phyloP scores from a whole-genome alignment of 2,113 vertebrate species.

The Alouatta palliata region DNA sequence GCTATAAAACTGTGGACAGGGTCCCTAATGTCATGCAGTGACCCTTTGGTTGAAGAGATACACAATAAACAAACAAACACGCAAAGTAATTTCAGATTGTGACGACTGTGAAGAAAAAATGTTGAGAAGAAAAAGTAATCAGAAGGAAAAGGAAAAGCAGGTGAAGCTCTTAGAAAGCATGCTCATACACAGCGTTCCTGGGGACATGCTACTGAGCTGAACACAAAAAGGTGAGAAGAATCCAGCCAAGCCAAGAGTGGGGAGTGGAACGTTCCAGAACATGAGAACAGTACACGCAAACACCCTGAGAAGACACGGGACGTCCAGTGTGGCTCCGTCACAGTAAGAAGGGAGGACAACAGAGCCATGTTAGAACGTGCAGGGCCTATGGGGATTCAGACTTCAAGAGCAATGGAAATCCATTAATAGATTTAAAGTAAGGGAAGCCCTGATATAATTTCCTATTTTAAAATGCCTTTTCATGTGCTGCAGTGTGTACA shows the following conservation, averaged over 20 bases:
- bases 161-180: not conserved
- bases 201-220: not conserved
- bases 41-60: not conserved
- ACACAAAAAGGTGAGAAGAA: not conserved
- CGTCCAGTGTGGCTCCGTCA: not conserved
- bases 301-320: not conserved
- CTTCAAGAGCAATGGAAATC: not conserved
- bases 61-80: not conserved
- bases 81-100: conserved; percentile 3
- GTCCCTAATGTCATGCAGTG: not conserved
- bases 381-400: not conserved
- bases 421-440: not conserved
- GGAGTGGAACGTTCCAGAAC: not conserved
- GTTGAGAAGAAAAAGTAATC: not conserved
- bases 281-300: not conserved
- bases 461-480: not conserved
- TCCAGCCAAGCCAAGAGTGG: not conserved
- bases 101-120: not conserved
- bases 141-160: not conserved
- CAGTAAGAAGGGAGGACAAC: not conserved
- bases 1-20: not conserved
- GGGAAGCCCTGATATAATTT: not conserved
- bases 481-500: not conserved
- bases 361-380: not conserved
- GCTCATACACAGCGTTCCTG: not conserved